Evolutionary conservation across 2,797 vertebrate species (phyloP).

Genomic region (Acrocephalus scirpaceus): DNA sequence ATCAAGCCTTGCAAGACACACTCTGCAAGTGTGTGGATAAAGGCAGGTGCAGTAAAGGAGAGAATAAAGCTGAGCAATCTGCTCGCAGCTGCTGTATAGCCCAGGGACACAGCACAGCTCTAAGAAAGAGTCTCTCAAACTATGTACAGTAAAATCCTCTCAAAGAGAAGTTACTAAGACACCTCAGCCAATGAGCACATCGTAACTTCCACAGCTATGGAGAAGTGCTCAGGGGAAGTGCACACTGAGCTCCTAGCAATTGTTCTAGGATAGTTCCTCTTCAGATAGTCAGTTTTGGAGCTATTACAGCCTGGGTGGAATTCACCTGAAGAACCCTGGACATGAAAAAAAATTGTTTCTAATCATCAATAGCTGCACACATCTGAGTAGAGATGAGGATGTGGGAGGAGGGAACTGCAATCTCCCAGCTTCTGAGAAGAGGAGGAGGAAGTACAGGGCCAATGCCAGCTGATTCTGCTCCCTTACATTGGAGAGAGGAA

Average conservation of each 20-base stretch:
- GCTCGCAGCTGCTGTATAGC: neutral
- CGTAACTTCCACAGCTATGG: neutral
- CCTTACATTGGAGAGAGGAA: neutral
- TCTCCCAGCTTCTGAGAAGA: constrained; percentile 52
- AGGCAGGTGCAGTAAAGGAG: neutral
- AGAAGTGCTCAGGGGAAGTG: constrained; percentile 62
- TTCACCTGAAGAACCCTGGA: constrained; percentile 60
- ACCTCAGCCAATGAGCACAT: neutral
- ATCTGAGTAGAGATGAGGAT: constrained; percentile 38
- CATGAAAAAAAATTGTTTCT: neutral
- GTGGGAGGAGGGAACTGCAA: constrained; percentile 27
- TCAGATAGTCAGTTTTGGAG: neutral
- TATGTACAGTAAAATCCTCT: neutral
- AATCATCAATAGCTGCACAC: constrained; percentile 17
- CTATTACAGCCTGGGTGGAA: constrained; percentile 40
- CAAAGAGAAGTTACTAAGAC: neutral
- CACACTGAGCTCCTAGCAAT: constrained; percentile 6
- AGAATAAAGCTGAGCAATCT: neutral
- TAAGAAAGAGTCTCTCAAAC: neutral
- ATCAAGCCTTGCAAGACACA: neutral
- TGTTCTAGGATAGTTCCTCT: constrained; percentile 50
- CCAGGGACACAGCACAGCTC: neutral
- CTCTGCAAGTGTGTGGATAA: neutral
- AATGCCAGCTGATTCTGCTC: neutral
- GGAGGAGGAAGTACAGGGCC: neutral